These are phyloP conservation scores for Blastomussa wellsi DNA, from an alignment of 92 coral and sea anemone species.

Conservation along the genomic window DNA sequence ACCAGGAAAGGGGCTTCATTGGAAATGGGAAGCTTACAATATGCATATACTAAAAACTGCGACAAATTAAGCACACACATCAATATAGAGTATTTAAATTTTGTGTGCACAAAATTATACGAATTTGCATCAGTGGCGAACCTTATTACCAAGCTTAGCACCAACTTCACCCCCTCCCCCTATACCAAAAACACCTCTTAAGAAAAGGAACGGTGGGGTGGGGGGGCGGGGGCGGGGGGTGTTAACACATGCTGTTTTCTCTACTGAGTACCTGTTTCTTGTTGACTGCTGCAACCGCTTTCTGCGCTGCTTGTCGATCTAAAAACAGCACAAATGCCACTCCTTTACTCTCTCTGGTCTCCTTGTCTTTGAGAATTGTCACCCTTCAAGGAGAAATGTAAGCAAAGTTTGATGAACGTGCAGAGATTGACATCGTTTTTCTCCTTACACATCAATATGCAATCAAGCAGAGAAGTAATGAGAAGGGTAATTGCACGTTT, in stretches of 20 bases:
- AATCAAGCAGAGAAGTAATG: not conserved
- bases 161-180: too few relatives aligned
- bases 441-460: not conserved
- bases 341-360: constrained; percentile 92
- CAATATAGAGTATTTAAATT: too few relatives aligned
- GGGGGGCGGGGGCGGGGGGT: too few relatives aligned
- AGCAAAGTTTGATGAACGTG: not conserved
- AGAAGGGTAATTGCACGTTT: not conserved
- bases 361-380: constrained; percentile 84
- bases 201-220: too few relatives aligned
- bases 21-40: not conserved
- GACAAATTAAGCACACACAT: not conserved
- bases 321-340: constrained; percentile 90
- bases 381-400: constrained; percentile 55
- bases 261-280: constrained; percentile 77
- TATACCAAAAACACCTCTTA: too few relatives aligned
- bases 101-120: too few relatives aligned
- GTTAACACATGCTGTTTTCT: too few relatives aligned
- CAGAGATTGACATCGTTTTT: not conserved
- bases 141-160: too few relatives aligned
- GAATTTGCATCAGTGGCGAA: too few relatives aligned
- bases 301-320: constrained; percentile 86
- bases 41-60: not conserved
- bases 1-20: too few relatives aligned
- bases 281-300: constrained; percentile 90